Percentiles rank a stretch among this genome's conserved stretches.
phyloP scores from a whole-genome alignment of 2,888 invertebrate species.

The Apamea crenata region DNA sequence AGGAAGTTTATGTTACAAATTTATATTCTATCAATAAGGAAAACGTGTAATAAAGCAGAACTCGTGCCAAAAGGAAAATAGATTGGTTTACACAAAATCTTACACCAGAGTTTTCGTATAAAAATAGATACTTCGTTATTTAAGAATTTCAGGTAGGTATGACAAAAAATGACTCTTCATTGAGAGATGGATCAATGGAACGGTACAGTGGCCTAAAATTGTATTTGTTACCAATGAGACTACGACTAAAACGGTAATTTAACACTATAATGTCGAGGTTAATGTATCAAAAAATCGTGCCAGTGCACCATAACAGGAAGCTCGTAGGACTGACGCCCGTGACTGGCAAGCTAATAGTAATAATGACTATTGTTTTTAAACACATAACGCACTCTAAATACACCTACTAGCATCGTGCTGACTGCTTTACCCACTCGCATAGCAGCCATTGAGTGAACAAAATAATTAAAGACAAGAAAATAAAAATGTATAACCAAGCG shows the following conservation, averaged over 20 bases:
- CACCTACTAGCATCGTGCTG: constrained; percentile 60
- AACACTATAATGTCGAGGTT: constrained; percentile 74
- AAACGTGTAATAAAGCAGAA: constrained; percentile 43
- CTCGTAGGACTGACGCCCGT: constrained; percentile 76
- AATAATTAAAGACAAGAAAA: constrained; percentile 62
- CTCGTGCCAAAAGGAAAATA: constrained; percentile 44
- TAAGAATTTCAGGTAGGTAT: constrained; percentile 18
- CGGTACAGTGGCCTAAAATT: constrained; percentile 11
- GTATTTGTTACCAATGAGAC: constrained; percentile 13
- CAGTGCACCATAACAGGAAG: constrained; percentile 83
- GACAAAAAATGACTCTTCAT: neutral
- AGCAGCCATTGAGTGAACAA: constrained; percentile 59
- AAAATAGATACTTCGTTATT: constrained; percentile 23
- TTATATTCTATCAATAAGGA: constrained; percentile 52
- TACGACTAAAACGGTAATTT: constrained; percentile 52
- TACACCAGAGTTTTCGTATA: constrained; percentile 22
- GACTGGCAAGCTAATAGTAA: constrained; percentile 75
- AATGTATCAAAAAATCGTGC: constrained; percentile 72
- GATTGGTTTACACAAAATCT: constrained; percentile 45
- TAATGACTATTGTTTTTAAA: constrained; percentile 77
- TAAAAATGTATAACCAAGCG: constrained; percentile 58
- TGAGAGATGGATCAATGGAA: constrained; percentile 16
- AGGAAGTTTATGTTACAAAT: constrained; percentile 40
- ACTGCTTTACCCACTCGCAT: constrained; percentile 59
- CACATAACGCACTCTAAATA: constrained; percentile 58